Conservation (phyloP, 2,888 invertebrate species). For the Unio delphinus region DNA sequence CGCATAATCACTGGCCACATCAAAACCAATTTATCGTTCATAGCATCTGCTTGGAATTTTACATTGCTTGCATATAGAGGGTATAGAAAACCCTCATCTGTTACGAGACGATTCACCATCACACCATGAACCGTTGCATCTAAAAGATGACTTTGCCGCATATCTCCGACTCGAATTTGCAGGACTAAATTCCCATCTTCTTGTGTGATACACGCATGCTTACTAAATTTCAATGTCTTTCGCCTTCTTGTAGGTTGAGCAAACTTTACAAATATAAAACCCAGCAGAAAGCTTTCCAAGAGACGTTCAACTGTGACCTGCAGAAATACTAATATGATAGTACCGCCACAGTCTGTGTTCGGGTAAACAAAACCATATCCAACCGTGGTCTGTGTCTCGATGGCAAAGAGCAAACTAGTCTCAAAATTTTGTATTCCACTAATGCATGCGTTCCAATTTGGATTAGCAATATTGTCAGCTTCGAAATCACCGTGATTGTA, state of each 20-base stretch:
- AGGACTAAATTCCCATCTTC: slow-evolving; percentile 66
- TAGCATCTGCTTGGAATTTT: slow-evolving; percentile 90
- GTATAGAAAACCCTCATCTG: slow-evolving; percentile 52
- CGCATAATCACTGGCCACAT: slow-evolving; percentile 98
- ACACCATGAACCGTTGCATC: slow-evolving; percentile 78
- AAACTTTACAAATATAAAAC: slow-evolving; percentile 91
- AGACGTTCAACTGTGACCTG: slow-evolving; percentile 92
- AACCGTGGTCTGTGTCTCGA: slow-evolving; percentile 97
- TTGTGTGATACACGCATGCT: slow-evolving; percentile 87
- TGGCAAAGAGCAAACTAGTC: slow-evolving; percentile 93
- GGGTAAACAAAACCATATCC: slow-evolving; percentile 89
- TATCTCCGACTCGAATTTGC: slow-evolving; percentile 71
- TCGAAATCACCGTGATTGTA: slow-evolving; percentile 70
- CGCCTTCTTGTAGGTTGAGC: slow-evolving; percentile 96
- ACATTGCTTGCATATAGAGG: slow-evolving; percentile 87
- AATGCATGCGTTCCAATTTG: slow-evolving; percentile 70
- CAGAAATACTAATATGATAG: slow-evolving; percentile 89
- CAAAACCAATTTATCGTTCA: slow-evolving; percentile 93
- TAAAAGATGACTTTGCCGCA: slow-evolving; percentile 63
- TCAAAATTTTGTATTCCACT: slow-evolving; percentile 88
- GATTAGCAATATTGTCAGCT: slow-evolving; percentile 40
- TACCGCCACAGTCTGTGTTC: slow-evolving; percentile 92
- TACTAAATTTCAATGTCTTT: slow-evolving; percentile 88
- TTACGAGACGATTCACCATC: slow-evolving; percentile 49
- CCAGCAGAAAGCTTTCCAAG: slow-evolving; percentile 80